phyloP scores from a whole-genome alignment of 1,140 invertebrate genomes.

The Cephus cinctus region DNA sequence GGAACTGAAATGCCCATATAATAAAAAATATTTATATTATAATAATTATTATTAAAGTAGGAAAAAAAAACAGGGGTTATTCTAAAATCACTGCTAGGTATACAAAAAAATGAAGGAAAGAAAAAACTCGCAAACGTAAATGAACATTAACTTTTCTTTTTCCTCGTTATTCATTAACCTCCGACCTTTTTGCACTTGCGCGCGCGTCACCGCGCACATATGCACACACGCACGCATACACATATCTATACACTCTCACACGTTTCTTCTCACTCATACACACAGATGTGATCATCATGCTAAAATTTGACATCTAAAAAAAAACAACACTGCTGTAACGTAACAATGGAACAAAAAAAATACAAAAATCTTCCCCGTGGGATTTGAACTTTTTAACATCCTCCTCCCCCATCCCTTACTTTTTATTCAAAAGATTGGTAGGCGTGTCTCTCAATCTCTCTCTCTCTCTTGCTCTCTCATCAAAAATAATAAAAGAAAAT shows the following conservation, averaged over 20 bases:
- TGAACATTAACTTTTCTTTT: slow-evolving; percentile 20
- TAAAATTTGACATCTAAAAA: slow-evolving; percentile 27
- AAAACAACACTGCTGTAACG: slow-evolving; percentile 28
- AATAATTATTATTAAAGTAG: slow-evolving; percentile 34
- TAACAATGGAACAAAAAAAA: slow-evolving; percentile 23
- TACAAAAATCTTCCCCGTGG: no score
- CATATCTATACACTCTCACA: not conserved
- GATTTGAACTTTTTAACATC: no score
- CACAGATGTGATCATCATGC: not conserved
- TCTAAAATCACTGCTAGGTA: slow-evolving; percentile 26
- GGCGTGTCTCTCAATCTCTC: slow-evolving; percentile 9
- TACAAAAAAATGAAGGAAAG: slow-evolving; percentile 28
- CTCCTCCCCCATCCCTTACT: no score
- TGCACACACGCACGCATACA: slow-evolving; percentile 4
- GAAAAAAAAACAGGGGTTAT: slow-evolving; percentile 26
- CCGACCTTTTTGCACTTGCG: not conserved
- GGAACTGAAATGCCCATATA: slow-evolving; percentile 46
- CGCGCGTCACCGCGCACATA: not conserved
- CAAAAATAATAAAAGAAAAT: slow-evolving; percentile 32
- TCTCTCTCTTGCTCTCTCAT: slow-evolving; percentile 22
- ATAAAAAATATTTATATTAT: slow-evolving; percentile 43
- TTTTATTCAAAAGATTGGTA: no score
- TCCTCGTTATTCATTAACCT: slow-evolving; percentile 7
- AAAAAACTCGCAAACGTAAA: slow-evolving; percentile 26
- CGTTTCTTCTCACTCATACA: not conserved